These are phyloP conservation scores for Phyllotreta striolata DNA, from an alignment of 2,888 invertebrate genomes.

Conservation along the genomic window DNA sequence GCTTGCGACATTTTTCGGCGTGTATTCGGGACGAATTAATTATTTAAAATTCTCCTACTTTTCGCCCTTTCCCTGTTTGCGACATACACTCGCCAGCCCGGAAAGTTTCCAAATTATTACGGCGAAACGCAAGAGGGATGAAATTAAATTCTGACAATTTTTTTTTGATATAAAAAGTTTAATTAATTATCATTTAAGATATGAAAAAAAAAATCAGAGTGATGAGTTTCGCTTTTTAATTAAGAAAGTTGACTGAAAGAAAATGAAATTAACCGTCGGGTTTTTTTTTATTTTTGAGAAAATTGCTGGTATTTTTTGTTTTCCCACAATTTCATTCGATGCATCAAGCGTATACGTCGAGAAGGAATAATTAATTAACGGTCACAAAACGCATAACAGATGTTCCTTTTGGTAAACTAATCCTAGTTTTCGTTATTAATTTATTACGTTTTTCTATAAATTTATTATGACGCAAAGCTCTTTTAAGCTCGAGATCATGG, in stretches of 20 bases:
- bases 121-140: background rate
- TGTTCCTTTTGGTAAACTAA: constrained; percentile 10
- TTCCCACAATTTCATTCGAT: no score
- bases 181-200: constrained; percentile 7
- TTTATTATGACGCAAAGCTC: constrained; percentile 21
- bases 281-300: no score
- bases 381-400: constrained; percentile 10
- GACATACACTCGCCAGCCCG: constrained; percentile 2
- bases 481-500: constrained; percentile 16
- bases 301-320: no score
- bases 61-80: background rate
- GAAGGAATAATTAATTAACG: no score
- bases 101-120: constrained; percentile 3
- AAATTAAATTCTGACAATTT: background rate
- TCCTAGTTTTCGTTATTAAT: constrained; percentile 18
- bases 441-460: constrained; percentile 23
- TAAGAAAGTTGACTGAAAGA: constrained; percentile 3
- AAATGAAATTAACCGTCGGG: no score
- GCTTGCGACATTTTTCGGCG: no score
- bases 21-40: no score
- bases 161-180: constrained; percentile 6
- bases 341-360: no score
- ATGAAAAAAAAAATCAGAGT: background rate
- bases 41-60: no score
- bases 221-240: background rate